These are phyloP conservation scores for Drosophila ficusphila DNA, from an alignment of 1,140 invertebrate species.

Conservation along the genomic window DNA sequence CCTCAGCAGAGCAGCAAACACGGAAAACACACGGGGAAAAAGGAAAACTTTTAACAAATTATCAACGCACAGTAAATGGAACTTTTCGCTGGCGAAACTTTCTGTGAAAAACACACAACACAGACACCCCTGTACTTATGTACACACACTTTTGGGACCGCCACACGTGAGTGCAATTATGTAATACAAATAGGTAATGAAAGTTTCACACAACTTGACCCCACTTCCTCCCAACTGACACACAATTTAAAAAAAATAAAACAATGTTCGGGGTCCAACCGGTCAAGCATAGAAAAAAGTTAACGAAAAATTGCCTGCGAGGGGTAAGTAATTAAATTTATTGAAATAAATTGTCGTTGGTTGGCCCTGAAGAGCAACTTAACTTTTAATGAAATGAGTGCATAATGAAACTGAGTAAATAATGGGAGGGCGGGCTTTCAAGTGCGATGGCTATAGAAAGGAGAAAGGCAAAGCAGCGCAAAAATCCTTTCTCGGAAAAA, in stretches of 20 bases:
- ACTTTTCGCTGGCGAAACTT: conserved; percentile 58
- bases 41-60: conserved; percentile 70
- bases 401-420: conserved; percentile 41
- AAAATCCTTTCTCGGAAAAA: not conserved
- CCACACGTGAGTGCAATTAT: conserved; percentile 61
- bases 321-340: conserved; percentile 67
- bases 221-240: conserved; percentile 20
- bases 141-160: conserved; percentile 26
- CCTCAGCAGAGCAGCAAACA: not conserved
- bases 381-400: conserved; percentile 68
- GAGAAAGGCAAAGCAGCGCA: not conserved
- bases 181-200: conserved; percentile 76
- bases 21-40: not conserved
- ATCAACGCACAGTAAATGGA: conserved; percentile 69
- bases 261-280: conserved; percentile 4
- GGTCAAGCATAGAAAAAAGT: conserved; percentile 43
- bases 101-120: conserved; percentile 11
- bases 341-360: conserved; percentile 76
- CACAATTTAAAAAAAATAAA: conserved; percentile 53
- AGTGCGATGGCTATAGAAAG: not conserved
- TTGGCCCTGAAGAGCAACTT: conserved; percentile 44
- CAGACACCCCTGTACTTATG: conserved; percentile 20
- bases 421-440: conserved; percentile 8
- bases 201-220: conserved; percentile 55
- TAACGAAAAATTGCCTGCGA: conserved; percentile 17